A percentile compares a stretch with the other conserved stretches of the same genome.
Conservation (phyloP, 1,140 invertebrate genomes). For the Cotesia chilonis region DNA sequence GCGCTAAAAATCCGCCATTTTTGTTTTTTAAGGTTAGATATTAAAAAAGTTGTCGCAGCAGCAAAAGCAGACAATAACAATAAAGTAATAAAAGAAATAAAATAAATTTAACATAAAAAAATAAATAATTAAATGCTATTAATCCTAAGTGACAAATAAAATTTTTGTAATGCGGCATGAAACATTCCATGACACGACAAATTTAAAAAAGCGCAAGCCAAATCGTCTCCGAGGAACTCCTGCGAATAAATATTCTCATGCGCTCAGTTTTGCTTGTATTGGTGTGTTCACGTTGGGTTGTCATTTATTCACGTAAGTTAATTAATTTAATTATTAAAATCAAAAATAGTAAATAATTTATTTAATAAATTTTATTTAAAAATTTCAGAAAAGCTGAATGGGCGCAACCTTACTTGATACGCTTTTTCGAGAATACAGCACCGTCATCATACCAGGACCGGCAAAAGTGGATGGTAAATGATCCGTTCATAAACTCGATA, state of each 20-base stretch:
- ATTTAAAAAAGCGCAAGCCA: slow-evolving; percentile 36
- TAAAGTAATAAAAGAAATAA: no score
- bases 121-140: no score
- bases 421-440: background rate
- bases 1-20: no score
- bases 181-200: background rate
- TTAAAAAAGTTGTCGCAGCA: no score
- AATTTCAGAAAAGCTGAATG: background rate
- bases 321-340: background rate
- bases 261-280: background rate
- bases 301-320: slow-evolving; percentile 27
- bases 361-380: slow-evolving; percentile 8
- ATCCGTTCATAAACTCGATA: background rate
- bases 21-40: no score
- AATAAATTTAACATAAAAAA: no score
- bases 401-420: background rate
- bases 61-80: no score
- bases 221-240: slow-evolving; percentile 41
- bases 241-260: slow-evolving; percentile 22
- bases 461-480: background rate
- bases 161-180: background rate
- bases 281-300: background rate
- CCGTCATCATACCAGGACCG: background rate
- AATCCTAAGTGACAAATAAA: no score
- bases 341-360: background rate